Conservation (phyloP, 2,888 invertebrate genomes). For the Trissolcus japonicus region DNA sequence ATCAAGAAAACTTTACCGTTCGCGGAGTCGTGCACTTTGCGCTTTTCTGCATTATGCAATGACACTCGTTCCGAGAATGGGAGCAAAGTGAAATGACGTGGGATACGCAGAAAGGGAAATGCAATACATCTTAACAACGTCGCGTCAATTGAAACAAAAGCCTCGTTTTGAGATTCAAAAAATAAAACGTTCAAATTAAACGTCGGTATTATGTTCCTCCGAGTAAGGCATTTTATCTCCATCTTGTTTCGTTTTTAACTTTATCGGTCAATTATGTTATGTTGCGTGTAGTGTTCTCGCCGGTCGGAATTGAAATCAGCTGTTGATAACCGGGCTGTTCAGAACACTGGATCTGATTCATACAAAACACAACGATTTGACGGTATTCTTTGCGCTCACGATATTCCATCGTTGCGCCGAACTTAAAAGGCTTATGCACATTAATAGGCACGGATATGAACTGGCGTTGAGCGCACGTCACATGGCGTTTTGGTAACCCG, state of each 20-base stretch:
- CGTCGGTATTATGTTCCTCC: too few relatives aligned
- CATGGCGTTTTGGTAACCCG: constrained; percentile 30
- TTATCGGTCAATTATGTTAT: neutral
- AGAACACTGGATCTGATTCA: too few relatives aligned
- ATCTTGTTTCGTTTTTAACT: neutral
- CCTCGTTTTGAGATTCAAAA: neutral
- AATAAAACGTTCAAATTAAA: neutral
- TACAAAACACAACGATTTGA: neutral
- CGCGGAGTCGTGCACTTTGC: constrained; percentile 46
- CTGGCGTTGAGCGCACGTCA: constrained; percentile 19
- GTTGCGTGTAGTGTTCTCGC: too few relatives aligned
- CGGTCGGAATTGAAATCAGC: neutral
- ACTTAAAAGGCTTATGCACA: constrained; percentile 36
- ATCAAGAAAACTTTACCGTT: constrained; percentile 61
- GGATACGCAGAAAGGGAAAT: constrained; percentile 52
- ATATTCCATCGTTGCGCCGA: constrained; percentile 17
- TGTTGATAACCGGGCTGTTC: constrained; percentile 3
- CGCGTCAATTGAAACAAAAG: constrained; percentile 32
- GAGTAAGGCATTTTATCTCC: too few relatives aligned
- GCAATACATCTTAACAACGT: constrained; percentile 35
- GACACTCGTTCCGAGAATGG: constrained; percentile 49
- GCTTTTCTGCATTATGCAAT: constrained; percentile 58
- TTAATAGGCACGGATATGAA: constrained; percentile 38
- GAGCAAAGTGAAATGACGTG: constrained; percentile 54
- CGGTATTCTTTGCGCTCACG: neutral